phyloP scores from a whole-genome alignment of 2,113 vertebrate genomes.

The Gila orcuttii region DNA sequence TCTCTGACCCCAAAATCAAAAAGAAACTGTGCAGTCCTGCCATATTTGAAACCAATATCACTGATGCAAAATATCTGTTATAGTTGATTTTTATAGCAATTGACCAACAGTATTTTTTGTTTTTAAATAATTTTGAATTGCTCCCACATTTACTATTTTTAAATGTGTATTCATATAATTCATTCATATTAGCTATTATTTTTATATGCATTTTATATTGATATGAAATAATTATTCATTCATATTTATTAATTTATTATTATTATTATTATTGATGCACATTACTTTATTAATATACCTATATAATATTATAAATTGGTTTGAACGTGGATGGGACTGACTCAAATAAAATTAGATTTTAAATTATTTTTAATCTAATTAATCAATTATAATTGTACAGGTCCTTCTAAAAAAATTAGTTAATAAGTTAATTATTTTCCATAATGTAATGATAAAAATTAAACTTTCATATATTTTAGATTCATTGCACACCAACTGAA shows the following conservation, averaged over 20 bases:
- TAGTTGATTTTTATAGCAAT: background rate
- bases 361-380: too few species aligned
- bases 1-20: constrained; percentile 10
- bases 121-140: too few species aligned
- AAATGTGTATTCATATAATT: background rate
- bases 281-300: background rate
- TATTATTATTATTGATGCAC: background rate
- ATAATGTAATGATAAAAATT: too few species aligned
- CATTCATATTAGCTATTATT: too few species aligned
- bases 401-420: too few species aligned
- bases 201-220: background rate
- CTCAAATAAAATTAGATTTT: too few species aligned
- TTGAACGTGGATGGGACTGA: background rate
- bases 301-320: background rate
- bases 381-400: too few species aligned
- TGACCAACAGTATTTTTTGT: too few species aligned
- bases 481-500: too few species aligned
- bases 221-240: background rate
- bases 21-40: constrained; percentile 27
- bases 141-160: background rate
- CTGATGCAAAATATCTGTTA: background rate
- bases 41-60: constrained; percentile 7
- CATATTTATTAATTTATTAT: background rate
- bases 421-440: too few species aligned
- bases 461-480: too few species aligned